Base-by-base conservation (phyloP, 2,797 vertebrate species). In the Pseudochromis fuscus region DNA sequence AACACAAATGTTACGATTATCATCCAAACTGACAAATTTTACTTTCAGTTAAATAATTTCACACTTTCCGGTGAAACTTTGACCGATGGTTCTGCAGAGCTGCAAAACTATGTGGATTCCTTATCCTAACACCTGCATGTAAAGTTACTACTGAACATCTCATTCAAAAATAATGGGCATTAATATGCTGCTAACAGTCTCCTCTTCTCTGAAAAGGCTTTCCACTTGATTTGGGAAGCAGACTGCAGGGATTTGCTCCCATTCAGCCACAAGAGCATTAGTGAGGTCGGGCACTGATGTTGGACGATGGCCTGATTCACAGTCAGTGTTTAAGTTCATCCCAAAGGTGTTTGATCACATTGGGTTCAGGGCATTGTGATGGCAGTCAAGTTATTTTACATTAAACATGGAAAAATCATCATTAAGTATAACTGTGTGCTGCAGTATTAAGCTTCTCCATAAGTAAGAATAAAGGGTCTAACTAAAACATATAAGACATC, bases 251-350 rank as follows among this genome's bases (percentile, higher is more conserved):
- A 58, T 61, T 61, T 52, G 25, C 12, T 71, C 27, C 42, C 25
- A 40, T 62, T 46, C 9, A 37, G 42, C 44, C 25, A 71, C 33
- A 42, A 56, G 59, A 31, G 51, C 46, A 56, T 62, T 56, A 31
- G 46, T 35, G 53, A 37, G 46, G 35, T 65, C 18, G 46, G 18
- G 46, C 27, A 35, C 28, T 9, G 23, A 38, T 60, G 38, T 28
- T 33, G 48, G 13, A 19, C 4, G 13, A 64, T 40, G 16, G 30
- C 27, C 52, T 7, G 51, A 37, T 50, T 69, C 4, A 0, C 37
- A 13, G 40, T 51, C 7, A 5, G 52, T 28, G 46, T 25, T 33
- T 13, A 59, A 30, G 56, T 35, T 64, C 30, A 64, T 74, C n/a
- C 13, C 35, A 23, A 62, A 70, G 40, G 70, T 48, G 37, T 63